Base-by-base conservation (phyloP, 2,797 vertebrate species). In the Parotocinclus haroldoi region DNA sequence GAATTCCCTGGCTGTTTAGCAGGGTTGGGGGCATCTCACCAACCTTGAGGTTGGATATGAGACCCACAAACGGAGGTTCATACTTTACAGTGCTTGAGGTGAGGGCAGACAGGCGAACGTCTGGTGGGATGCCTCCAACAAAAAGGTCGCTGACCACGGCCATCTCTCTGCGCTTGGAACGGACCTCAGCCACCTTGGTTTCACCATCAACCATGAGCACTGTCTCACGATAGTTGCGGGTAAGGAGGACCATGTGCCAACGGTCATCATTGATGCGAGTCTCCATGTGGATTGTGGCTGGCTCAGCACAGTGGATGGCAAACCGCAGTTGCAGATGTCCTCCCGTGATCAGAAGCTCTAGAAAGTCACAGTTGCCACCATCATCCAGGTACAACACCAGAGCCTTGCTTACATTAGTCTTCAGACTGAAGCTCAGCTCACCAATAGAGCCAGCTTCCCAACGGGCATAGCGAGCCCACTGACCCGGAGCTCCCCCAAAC, bases 61-160 rank as follows among this genome's bases (percentile, higher is more conserved):
- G 85, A 3, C 96, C 96, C 6, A 81, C 86, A 82, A 96, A 96
- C 0, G 93, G 95, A 14, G 93, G 91, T 81, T 96, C 96, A 5
- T 96, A 96, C 84, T 96, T 96, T 59, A 95, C 94, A 0, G 93
- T 94, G 87, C 94, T 95, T 49, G 95, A 95, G 4, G 95, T 96
- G 46, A 97, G 81, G 0, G 94, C 94, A 0, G 95, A 97, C 27
- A 97, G 92, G 3, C 95, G 92, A 19, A 97, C 92, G 7, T 98
- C 96, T 0, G 95, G 93, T 0, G 96, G 96, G 63, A 98, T 90
- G 7, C 96, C 96, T 0, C 96, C 96, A 7, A 98, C 93, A n/a
- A 96, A 96, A 51, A 98, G 87, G 78, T 98, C 95, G 7, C 95
- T 98, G 78, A 92, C 94, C 77, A 97, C 94, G 0, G 91, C 90